A percentile compares a stretch with the other conserved stretches of the same genome.
Conservation (phyloP, 2,888 invertebrate genomes). For the Psylliodes chrysocephalus region DNA sequence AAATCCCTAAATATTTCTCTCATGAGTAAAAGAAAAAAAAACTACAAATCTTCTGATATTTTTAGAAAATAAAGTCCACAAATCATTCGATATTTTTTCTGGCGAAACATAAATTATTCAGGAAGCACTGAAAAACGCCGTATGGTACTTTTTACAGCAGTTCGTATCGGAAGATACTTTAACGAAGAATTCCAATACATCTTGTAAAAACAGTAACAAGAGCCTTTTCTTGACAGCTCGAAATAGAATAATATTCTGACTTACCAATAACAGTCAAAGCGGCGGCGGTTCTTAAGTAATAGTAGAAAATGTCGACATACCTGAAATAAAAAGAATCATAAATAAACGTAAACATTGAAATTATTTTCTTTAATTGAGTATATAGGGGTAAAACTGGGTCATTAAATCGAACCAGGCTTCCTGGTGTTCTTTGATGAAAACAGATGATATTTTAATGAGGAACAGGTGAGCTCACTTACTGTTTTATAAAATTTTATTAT, state of each 20-base stretch:
- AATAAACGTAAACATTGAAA: background rate
- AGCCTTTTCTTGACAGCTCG: slow-evolving; percentile 25
- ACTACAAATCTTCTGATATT: slow-evolving; percentile 7
- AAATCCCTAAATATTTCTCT: background rate
- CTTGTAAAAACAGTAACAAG: slow-evolving; percentile 30
- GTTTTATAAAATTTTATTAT: no score
- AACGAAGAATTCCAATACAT: slow-evolving; percentile 29
- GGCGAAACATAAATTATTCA: slow-evolving; percentile 27
- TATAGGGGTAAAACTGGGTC: slow-evolving; percentile 12
- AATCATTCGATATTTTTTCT: slow-evolving; percentile 16
- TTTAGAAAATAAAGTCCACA: slow-evolving; percentile 11
- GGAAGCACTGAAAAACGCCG: slow-evolving; percentile 26
- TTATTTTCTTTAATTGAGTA: background rate
- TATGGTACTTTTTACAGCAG: slow-evolving; percentile 46
- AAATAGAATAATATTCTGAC: slow-evolving; percentile 25
- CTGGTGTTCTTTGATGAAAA: background rate
- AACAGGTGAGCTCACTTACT: slow-evolving; percentile 2
- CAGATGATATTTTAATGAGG: background rate
- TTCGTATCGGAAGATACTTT: slow-evolving; percentile 33
- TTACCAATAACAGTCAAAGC: slow-evolving; percentile 14
- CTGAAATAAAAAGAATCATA: slow-evolving; percentile 24
- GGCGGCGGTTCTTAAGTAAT: background rate
- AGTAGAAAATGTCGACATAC: slow-evolving; percentile 20
- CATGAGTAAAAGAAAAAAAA: background rate
- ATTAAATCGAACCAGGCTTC: slow-evolving; percentile 6